Conservation (phyloP, 2,113 vertebrate species). For the Tychaedon coryphoeus region DNA sequence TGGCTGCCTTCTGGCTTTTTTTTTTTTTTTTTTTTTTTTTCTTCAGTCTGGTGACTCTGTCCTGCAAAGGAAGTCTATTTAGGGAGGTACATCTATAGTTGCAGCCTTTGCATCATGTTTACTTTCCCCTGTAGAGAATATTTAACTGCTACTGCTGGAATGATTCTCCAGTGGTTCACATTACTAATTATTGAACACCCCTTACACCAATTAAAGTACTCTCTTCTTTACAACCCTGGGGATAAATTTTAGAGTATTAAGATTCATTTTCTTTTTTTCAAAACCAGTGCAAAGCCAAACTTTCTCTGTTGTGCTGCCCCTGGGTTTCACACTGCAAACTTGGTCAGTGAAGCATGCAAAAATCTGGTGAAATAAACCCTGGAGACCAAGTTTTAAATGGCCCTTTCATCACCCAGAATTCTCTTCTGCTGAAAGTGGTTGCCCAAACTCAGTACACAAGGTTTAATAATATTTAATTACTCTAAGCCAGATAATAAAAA, state of each 20-base stretch:
- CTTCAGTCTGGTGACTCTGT: background rate
- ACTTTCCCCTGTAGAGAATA: background rate
- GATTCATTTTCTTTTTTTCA: background rate
- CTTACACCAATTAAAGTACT: background rate
- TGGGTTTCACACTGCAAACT: background rate
- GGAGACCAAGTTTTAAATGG: background rate
- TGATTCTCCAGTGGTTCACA: background rate
- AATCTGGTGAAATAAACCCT: background rate
- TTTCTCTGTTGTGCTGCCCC: background rate
- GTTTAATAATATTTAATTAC: background rate
- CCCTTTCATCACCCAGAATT: background rate
- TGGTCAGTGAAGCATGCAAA: conserved; percentile 26
- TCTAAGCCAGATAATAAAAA: background rate
- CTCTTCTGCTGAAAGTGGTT: background rate
- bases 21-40: background rate
- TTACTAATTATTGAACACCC: background rate
- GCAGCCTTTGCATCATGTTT: background rate
- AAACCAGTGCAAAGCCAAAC: background rate
- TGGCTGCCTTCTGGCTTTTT: background rate
- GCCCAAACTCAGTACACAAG: background rate
- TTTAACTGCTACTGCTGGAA: background rate
- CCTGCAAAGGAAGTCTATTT: background rate
- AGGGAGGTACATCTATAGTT: background rate
- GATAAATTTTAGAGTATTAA: background rate
- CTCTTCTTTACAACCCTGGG: background rate